Evolutionary conservation across 2,113 vertebrate species (phyloP), one percentile per base, ranked within the genome.

Genomic region (Peromyscus leucopus): DNA sequence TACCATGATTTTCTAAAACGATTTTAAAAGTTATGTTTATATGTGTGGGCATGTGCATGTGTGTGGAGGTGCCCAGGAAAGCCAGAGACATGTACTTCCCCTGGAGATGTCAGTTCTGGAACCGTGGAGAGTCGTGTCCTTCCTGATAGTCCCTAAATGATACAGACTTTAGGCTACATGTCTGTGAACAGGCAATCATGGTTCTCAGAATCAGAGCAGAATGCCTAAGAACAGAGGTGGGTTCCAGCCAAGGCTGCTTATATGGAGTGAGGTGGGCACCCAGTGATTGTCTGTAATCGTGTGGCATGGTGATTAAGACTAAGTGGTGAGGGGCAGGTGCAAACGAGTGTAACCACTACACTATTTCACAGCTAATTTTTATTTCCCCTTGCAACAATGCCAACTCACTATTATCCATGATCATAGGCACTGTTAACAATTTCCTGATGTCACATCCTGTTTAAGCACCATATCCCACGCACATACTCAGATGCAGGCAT

Each of bases 351-450:
- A 92, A 95, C 88, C 90, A 95, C 65, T 59, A 72, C 86, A 91
- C 86, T 94, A 96, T 96, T 93, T 95, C 89, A 94, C n/a, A 93
- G 85, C 71, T 94, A 93, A 94, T 65, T 96, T 96, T 91, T 46
- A 93, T 94, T 91, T 95, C 46, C 51, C 76, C 33, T 91, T 83
- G 46, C 72, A 82, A 94, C 76, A 63, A 7, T 91, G 92, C 86
- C 89, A 91, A 83, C 76, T 97, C 26, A 1, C 75, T 51, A 91
- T 72, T 72, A 79, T 90, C 95, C 96, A 21, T 96, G 86, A 96
- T 91, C 90, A 93, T 67, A 59, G 57, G 75, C 74, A 91, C 19
- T 78, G 59, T 67, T 80, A 65, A 86, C 91, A 89, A 94, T 78
- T 93, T 80, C 61, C 57, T 55, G 28, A 80, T 94, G 83, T 86